Evolutionary conservation across 2,888 invertebrate genomes (phyloP).

Genomic region (Dolomedes plantarius): DNA sequence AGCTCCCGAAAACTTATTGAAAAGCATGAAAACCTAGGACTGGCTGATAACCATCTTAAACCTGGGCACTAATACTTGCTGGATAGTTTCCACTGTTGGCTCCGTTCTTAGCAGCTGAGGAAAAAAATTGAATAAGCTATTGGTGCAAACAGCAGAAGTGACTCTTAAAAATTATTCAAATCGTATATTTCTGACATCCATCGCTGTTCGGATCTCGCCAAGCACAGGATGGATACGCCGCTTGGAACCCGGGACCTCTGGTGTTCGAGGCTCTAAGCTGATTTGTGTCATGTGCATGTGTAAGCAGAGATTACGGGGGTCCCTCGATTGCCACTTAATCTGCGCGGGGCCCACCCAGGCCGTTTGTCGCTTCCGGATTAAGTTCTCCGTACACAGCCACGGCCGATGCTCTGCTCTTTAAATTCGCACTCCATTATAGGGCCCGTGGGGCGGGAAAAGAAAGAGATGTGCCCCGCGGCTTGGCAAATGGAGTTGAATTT

Average conservation of each 20-base stretch:
- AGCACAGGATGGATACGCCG: no score
- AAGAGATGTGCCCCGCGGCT: not conserved
- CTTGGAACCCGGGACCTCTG: not conserved
- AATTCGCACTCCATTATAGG: constrained; percentile 5
- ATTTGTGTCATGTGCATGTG: constrained; percentile 71
- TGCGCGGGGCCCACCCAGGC: constrained; percentile 60
- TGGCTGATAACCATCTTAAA: no score
- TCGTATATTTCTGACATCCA: no score
- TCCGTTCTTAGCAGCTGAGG: no score
- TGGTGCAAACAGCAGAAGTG: no score
- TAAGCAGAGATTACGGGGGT: constrained; percentile 67
- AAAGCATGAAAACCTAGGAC: no score
- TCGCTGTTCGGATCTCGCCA: not conserved
- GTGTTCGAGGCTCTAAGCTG: constrained; percentile 49
- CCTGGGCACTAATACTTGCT: no score
- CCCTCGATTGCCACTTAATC: constrained; percentile 65
- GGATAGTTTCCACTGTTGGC: no score
- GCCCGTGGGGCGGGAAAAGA: not conserved
- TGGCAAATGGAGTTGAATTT: not conserved
- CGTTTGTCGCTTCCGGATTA: constrained; percentile 55
- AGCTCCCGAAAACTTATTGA: no score
- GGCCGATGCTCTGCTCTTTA: not conserved
- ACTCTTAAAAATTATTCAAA: no score
- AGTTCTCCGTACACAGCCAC: not conserved
- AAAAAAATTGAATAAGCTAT: no score